These are phyloP conservation scores for Clarias fuscus DNA, from an alignment of 2,797 vertebrate species.

Conservation along the genomic window DNA sequence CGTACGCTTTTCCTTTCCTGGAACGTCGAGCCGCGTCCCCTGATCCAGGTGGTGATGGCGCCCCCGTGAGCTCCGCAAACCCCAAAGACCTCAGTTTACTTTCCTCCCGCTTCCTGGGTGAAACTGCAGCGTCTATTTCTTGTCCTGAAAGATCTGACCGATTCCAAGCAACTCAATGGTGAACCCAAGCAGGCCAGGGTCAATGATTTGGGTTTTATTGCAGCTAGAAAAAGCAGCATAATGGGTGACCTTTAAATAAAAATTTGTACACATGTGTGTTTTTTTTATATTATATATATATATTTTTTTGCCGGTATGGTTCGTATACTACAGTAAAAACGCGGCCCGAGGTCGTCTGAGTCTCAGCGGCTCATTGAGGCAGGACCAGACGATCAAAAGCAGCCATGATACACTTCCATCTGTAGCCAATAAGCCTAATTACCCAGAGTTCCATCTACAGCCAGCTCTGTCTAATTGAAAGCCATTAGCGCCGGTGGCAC, in stretches of 20 bases:
- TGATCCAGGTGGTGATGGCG: too few species aligned
- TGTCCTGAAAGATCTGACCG: too few species aligned
- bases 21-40: too few species aligned
- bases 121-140: too few species aligned
- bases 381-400: not conserved
- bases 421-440: conserved; percentile 58
- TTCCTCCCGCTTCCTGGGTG: too few species aligned
- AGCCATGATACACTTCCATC: not conserved
- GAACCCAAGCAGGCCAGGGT: too few species aligned
- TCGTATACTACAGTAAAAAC: not conserved
- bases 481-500: conserved; percentile 10
- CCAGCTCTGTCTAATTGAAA: conserved; percentile 21
- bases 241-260: not conserved
- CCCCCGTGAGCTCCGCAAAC: too few species aligned
- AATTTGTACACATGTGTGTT: not conserved
- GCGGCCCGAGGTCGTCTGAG: not conserved
- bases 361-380: not conserved
- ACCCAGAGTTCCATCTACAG: conserved; percentile 35
- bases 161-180: too few species aligned
- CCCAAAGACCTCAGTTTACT: too few species aligned
- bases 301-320: not conserved
- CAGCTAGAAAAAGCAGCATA: too few species aligned
- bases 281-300: not conserved
- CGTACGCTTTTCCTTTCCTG: too few species aligned
- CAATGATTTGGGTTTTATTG: too few species aligned